Evolutionary conservation across 2,113 vertebrate species (phyloP).

Genomic region (Fukomys damarensis): DNA sequence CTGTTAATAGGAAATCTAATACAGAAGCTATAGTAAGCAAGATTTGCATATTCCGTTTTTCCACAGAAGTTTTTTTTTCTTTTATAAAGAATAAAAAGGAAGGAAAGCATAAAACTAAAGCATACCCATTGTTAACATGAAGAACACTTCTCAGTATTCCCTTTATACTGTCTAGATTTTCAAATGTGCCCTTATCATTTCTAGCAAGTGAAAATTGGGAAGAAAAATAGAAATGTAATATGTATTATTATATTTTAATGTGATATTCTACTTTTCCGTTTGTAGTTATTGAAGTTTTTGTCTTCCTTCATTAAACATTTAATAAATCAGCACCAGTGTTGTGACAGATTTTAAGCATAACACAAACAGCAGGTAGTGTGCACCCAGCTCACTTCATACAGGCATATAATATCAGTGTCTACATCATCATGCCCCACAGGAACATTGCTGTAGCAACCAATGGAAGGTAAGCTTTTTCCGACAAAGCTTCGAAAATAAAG

Average conservation of each 20-base stretch:
- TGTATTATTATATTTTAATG: conserved; percentile 90
- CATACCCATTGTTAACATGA: conserved; percentile 79
- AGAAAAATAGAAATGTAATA: conserved; percentile 86
- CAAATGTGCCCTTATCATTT: conserved; percentile 82
- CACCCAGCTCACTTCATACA: conserved; percentile 95
- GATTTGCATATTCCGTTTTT: conserved; percentile 51
- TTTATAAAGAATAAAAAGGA: conserved; percentile 77
- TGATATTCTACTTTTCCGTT: conserved; percentile 89
- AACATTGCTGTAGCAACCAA: conserved; percentile 98
- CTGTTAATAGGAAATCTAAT: conserved; percentile 49
- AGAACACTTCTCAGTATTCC: conserved; percentile 71
- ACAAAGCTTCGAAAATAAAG: conserved; percentile 99
- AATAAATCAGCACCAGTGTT: conserved; percentile 99
- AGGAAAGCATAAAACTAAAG: conserved; percentile 58
- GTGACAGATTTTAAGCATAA: conserved; percentile 99
- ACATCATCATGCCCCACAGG: conserved; percentile 94
- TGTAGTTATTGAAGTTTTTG: conserved; percentile 96
- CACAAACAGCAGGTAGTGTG: conserved; percentile 97
- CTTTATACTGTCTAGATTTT: conserved; percentile 84
- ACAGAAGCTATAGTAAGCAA: not conserved
- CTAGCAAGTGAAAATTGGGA: conserved; percentile 83
- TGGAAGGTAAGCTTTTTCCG: conserved; percentile 99
- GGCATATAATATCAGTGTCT: conserved; percentile 96
- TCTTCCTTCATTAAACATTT: conserved; percentile 98
- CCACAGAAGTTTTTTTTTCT: conserved; percentile 58